These are phyloP conservation scores for Anoplolepis gracilipes DNA, from an alignment of 1,140 invertebrate species.

Conservation along the genomic window DNA sequence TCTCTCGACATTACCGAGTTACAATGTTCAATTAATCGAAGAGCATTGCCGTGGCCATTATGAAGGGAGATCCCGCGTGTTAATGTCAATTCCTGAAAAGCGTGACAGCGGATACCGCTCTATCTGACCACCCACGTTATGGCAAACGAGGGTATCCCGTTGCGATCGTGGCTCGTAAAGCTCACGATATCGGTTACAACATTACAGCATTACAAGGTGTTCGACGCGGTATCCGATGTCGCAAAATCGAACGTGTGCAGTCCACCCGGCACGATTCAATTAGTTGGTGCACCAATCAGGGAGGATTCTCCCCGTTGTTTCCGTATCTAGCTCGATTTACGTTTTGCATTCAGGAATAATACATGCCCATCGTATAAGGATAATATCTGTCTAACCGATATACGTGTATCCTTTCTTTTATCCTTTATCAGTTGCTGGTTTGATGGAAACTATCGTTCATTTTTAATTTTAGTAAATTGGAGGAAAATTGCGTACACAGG, in stretches of 20 bases:
- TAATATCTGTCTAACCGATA: background rate
- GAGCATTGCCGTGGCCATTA: constrained; percentile 14
- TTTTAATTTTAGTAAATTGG: background rate
- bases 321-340: constrained; percentile 73
- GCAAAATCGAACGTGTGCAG: constrained; percentile 45
- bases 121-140: constrained; percentile 56
- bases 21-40: constrained; percentile 55
- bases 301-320: constrained; percentile 55
- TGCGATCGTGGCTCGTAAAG: constrained; percentile 59
- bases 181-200: constrained; percentile 63
- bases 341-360: constrained; percentile 15
- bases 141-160: constrained; percentile 59
- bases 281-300: constrained; percentile 77
- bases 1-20: constrained; percentile 1
- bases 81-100: constrained; percentile 57
- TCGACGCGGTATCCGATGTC: constrained; percentile 55
- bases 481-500: background rate
- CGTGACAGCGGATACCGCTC: constrained; percentile 65
- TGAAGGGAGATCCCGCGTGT: constrained; percentile 31
- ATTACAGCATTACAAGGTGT: constrained; percentile 64
- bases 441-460: background rate
- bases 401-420: background rate
- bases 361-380: constrained; percentile 30
- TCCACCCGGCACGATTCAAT: constrained; percentile 69
- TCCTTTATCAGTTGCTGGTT: background rate